phyloP scores from a whole-genome alignment of 2,797 vertebrate genomes.

The Orestias chungarensis region DNA sequence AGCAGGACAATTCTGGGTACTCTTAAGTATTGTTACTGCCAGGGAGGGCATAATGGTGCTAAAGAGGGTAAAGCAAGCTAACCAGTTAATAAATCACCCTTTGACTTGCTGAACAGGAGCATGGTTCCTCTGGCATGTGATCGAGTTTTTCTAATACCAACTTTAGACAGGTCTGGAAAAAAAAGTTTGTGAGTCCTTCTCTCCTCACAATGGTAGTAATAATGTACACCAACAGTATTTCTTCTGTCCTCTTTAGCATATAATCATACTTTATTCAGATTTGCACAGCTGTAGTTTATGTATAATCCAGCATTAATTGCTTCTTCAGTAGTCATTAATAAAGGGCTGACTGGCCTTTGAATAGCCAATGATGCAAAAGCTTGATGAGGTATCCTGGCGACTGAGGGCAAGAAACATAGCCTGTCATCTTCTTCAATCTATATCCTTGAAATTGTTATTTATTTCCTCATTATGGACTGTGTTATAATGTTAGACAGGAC shows the following conservation, averaged over 20 bases:
- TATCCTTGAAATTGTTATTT: constrained; percentile 66
- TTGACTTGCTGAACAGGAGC: constrained; percentile 50
- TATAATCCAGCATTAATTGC: constrained; percentile 85
- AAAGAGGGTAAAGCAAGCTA: constrained; percentile 58
- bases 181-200: constrained; percentile 18
- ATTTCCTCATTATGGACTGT: constrained; percentile 53
- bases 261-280: constrained; percentile 82
- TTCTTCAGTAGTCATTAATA: constrained; percentile 83
- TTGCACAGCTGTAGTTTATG: constrained; percentile 83
- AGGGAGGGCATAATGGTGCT: constrained; percentile 58
- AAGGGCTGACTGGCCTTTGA: constrained; percentile 70
- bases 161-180: constrained; percentile 13
- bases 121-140: constrained; percentile 19
- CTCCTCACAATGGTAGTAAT: constrained; percentile 64
- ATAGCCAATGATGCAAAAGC: constrained; percentile 59
- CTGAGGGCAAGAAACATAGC: constrained; percentile 44
- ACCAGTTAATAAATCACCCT: constrained; percentile 51
- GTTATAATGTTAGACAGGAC: constrained; percentile 61
- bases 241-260: constrained; percentile 75
- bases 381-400: constrained; percentile 58
- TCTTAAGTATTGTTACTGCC: constrained; percentile 66
- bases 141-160: constrained; percentile 34
- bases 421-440: constrained; percentile 50
- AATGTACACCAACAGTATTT: constrained; percentile 72
- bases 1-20: constrained; percentile 61